Percentiles rank a stretch among this genome's conserved stretches.
These are phyloP conservation scores for Ridgeia piscesae DNA, from an alignment of 1,140 invertebrate species.

Conservation along the genomic window DNA sequence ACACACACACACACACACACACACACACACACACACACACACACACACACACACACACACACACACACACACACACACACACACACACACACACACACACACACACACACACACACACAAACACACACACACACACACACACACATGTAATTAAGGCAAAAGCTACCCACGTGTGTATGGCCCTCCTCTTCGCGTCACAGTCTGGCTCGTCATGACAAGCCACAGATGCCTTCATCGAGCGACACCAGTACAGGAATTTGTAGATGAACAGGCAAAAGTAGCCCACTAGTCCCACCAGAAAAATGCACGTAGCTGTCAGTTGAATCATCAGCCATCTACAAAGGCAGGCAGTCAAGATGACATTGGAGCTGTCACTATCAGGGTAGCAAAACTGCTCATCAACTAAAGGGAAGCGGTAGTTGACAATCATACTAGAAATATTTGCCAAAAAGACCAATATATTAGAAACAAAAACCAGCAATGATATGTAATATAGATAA, in stretches of 20 bases:
- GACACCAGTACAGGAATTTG: background rate
- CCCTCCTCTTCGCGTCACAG: background rate
- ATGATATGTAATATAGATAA: too few species aligned
- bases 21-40: too few species aligned
- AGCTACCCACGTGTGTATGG: background rate
- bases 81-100: too few species aligned
- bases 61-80: too few species aligned
- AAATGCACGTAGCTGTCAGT: background rate
- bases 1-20: too few species aligned
- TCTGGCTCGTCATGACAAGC: background rate
- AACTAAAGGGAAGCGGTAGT: too few species aligned
- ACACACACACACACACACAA: background rate
- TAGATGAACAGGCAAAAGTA: background rate
- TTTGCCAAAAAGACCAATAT: too few species aligned
- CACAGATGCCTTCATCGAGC: background rate
- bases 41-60: too few species aligned
- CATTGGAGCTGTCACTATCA: too few species aligned
- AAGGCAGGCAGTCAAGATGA: background rate
- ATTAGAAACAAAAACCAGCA: too few species aligned
- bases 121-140: background rate
- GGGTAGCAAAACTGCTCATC: too few species aligned
- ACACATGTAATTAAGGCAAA: background rate
- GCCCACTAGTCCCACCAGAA: background rate
- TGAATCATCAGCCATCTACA: background rate
- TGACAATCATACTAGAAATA: too few species aligned